A percentile compares a stretch with the other conserved stretches of the same genome.
Evolutionary conservation across 2,888 invertebrate genomes (phyloP).

Genomic region (Phanerotoma sp.): DNA sequence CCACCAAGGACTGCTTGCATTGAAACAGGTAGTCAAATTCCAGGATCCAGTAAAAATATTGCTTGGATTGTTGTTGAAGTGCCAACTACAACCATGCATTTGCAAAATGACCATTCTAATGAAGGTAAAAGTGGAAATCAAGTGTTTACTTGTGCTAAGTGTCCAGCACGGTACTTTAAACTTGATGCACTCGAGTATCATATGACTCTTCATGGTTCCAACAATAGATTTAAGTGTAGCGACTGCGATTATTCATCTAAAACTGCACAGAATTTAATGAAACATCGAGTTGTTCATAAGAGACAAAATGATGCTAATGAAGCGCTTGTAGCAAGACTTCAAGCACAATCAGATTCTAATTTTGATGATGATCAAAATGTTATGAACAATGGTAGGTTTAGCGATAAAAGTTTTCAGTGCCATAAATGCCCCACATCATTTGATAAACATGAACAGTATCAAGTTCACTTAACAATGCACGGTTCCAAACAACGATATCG

Average conservation of each 20-base stretch:
- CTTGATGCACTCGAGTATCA: conserved; percentile 71
- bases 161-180: conserved; percentile 75
- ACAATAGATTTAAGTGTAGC: conserved; percentile 68
- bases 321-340: background rate
- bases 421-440: conserved; percentile 86
- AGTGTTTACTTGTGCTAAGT: conserved; percentile 63
- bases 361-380: conserved; percentile 77
- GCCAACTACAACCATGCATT: conserved; percentile 8
- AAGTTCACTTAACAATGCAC: conserved; percentile 78
- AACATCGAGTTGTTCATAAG: conserved; percentile 64
- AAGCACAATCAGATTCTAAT: conserved; percentile 66
- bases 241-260: conserved; percentile 72
- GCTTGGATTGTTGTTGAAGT: conserved; percentile 52
- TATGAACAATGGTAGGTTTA: conserved; percentile 71
- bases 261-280: conserved; percentile 67
- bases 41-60: conserved; percentile 25
- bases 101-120: conserved; percentile 1
- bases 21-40: conserved; percentile 38
- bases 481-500: conserved; percentile 81
- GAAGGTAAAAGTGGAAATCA: conserved; percentile 39
- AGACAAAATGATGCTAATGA: conserved; percentile 34
- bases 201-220: conserved; percentile 66
- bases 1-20: conserved; percentile 63
- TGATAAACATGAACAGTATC: conserved; percentile 81
- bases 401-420: conserved; percentile 79